Evolutionary conservation across 2,888 invertebrate genomes (phyloP).

Genomic region (Cancer borealis): DNA sequence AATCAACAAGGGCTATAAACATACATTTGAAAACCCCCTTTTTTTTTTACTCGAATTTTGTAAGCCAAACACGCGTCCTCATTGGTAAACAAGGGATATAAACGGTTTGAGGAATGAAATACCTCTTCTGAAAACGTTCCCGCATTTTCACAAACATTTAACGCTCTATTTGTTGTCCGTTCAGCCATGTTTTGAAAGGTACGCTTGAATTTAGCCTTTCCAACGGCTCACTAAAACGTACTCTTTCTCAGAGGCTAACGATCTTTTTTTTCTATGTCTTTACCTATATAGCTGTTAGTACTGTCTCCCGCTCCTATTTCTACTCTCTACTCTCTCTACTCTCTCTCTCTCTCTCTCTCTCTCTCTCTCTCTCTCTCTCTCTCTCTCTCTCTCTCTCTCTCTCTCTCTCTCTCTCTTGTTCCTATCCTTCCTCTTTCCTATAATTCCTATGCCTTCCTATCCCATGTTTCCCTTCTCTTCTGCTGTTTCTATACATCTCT

Average conservation of each 20-base stretch:
- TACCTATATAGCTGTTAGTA: neutral
- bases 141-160: neutral
- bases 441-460: neutral
- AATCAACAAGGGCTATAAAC: neutral
- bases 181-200: neutral
- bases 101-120: too few relatives aligned
- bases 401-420: slow-evolving; percentile 31
- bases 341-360: neutral
- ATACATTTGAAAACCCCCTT: neutral
- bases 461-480: neutral
- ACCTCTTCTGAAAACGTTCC: neutral
- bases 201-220: neutral
- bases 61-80: neutral
- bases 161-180: neutral
- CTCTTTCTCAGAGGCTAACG: neutral
- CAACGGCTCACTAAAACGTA: neutral
- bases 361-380: slow-evolving; percentile 14
- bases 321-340: neutral
- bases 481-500: neutral
- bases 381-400: slow-evolving; percentile 33
- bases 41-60: neutral
- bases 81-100: slow-evolving; percentile 6
- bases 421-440: neutral
- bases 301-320: neutral
- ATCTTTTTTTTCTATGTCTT: neutral